Conservation (phyloP, 1,140 invertebrate species). For the Neoseiulus cucumeris region DNA sequence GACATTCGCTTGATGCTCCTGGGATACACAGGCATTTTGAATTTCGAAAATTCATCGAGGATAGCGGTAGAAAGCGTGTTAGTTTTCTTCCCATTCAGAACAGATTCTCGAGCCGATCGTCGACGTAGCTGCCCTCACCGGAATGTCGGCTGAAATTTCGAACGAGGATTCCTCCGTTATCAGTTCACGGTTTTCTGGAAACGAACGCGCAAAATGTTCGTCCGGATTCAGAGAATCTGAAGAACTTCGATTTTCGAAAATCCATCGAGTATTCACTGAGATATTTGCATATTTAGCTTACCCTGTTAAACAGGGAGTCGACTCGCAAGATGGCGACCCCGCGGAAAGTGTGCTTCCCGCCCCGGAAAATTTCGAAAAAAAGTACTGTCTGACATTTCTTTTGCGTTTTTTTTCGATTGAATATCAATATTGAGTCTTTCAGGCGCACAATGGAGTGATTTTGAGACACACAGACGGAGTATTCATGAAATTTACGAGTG, state of each 20-base stretch:
- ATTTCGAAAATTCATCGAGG: no score
- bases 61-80: no score
- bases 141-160: not conserved
- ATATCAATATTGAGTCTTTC: no score
- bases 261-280: not conserved
- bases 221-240: not conserved
- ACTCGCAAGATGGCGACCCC: not conserved
- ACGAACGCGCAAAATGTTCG: not conserved
- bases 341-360: not conserved
- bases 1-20: no score
- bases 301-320: not conserved
- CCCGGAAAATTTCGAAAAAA: not conserved
- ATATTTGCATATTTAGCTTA: not conserved
- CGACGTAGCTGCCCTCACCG: not conserved
- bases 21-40: no score
- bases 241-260: not conserved
- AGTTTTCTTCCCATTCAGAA: no score
- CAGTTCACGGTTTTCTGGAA: not conserved
- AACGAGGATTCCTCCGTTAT: not conserved
- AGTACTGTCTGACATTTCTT: no score
- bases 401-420: no score
- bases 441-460: no score
- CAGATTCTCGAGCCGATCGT: not conserved
- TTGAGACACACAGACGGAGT: not conserved
- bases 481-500: not conserved